These are phyloP conservation scores for Lepisosteus oculatus DNA, from an alignment of 2,113 vertebrate genomes.

Conservation along the genomic window DNA sequence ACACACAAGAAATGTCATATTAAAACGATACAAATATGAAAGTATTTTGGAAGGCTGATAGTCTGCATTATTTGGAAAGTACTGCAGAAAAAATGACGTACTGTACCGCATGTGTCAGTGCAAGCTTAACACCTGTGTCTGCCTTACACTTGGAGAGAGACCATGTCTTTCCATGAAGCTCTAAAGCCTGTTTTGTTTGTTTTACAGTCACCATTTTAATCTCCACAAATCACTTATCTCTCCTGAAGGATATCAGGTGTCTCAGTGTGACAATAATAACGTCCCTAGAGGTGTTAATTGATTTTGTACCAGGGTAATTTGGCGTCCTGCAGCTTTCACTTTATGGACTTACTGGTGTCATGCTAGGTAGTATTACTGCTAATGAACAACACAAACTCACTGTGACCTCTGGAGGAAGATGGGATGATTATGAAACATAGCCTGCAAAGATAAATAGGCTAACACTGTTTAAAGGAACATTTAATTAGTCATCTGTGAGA, in stretches of 20 bases:
- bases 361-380: conserved; percentile 70
- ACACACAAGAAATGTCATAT: not conserved
- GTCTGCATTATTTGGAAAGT: not conserved
- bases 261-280: conserved; percentile 82
- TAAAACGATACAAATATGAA: not conserved
- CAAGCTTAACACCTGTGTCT: not conserved
- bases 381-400: conserved; percentile 76
- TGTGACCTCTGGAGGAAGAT: conserved; percentile 66
- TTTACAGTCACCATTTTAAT: conserved; percentile 57
- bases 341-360: conserved; percentile 65
- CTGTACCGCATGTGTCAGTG: not conserved
- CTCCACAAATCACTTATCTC: conserved; percentile 74
- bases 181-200: conserved; percentile 20
- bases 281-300: conserved; percentile 81
- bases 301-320: conserved; percentile 78
- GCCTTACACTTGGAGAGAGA: not conserved
- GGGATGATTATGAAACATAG: conserved; percentile 63
- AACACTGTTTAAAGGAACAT: not conserved
- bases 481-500: not conserved
- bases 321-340: conserved; percentile 63
- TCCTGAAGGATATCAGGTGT: conserved; percentile 74
- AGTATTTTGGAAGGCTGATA: too few species aligned
- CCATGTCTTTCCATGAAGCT: conserved; percentile 2
- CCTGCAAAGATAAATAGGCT: conserved; percentile 17
- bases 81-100: not conserved